phyloP scores from a whole-genome alignment of 2,797 vertebrate species.

The Myotis daubentonii region DNA sequence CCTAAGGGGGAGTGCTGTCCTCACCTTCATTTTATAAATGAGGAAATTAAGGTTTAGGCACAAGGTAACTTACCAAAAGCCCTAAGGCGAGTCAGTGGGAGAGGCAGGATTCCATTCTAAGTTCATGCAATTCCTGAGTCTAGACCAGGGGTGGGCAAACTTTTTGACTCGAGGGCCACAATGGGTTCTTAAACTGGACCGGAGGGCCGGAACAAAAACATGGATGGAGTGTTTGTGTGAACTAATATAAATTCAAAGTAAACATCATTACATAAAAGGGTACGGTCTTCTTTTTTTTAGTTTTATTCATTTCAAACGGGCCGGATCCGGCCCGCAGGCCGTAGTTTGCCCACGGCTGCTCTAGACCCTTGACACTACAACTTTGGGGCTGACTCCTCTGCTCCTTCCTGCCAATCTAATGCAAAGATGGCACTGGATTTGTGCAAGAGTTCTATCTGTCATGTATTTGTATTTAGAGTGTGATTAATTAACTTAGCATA shows the following conservation, averaged over 20 bases:
- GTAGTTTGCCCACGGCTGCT: no score
- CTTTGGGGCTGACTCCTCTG: rapidly evolving
- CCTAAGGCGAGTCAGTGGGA: no score
- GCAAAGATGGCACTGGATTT: not conserved
- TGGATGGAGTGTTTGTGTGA: no score
- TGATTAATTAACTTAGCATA: not conserved
- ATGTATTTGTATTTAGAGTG: not conserved
- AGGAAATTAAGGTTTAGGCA: not conserved
- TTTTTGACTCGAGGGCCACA: no score
- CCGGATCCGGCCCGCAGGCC: no score
- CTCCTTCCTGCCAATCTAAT: not conserved
- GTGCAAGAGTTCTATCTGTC: not conserved
- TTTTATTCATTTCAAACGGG: no score
- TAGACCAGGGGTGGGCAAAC: no score
- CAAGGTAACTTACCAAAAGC: not conserved
- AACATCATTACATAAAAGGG: no score
- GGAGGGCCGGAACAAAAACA: no score
- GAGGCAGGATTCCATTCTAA: not conserved
- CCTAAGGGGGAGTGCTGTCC: not conserved
- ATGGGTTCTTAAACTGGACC: no score
- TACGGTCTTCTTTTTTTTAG: no score
- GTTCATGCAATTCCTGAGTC: not conserved
- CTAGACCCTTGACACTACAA: not conserved
- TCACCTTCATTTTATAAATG: not conserved
- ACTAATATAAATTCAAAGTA: no score